Percentiles rank a stretch among this genome's conserved stretches.
phyloP scores from a whole-genome alignment of 2,113 vertebrate species.

The Aplodontia rufa region DNA sequence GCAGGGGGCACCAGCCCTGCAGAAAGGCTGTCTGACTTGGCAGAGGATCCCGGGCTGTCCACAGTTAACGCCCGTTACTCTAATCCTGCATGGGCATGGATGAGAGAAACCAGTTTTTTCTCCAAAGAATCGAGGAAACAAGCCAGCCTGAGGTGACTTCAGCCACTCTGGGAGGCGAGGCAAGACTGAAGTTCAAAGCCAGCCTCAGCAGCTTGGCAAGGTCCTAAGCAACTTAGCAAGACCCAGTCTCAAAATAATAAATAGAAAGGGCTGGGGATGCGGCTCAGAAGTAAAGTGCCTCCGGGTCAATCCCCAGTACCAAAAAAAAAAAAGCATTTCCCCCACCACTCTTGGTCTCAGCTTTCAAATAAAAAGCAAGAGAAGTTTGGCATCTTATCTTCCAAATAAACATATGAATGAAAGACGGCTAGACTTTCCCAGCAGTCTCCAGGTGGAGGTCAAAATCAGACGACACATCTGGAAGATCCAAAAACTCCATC shows the following conservation, averaged over 20 bases:
- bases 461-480: accelerated
- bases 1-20: accelerated
- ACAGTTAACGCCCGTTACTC: neutral
- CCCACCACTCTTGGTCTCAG: neutral
- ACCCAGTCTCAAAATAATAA: too few relatives aligned
- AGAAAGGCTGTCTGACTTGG: neutral
- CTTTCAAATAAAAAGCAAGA: neutral
- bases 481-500: too few relatives aligned
- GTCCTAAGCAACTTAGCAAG: too few relatives aligned
- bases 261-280: too few relatives aligned
- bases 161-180: too few relatives aligned
- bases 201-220: too few relatives aligned
- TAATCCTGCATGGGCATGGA: neutral
- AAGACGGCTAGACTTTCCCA: neutral
- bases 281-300: too few relatives aligned
- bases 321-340: neutral
- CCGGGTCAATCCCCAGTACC: too few relatives aligned
- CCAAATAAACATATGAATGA: neutral
- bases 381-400: neutral
- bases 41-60: neutral
- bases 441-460: neutral
- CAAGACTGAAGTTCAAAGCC: too few relatives aligned
- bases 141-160: too few relatives aligned
- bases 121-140: neutral
- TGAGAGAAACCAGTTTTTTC: neutral